These are phyloP conservation scores for Saturnia pavonia DNA, from an alignment of 2,888 invertebrate genomes.

Conservation along the genomic window DNA sequence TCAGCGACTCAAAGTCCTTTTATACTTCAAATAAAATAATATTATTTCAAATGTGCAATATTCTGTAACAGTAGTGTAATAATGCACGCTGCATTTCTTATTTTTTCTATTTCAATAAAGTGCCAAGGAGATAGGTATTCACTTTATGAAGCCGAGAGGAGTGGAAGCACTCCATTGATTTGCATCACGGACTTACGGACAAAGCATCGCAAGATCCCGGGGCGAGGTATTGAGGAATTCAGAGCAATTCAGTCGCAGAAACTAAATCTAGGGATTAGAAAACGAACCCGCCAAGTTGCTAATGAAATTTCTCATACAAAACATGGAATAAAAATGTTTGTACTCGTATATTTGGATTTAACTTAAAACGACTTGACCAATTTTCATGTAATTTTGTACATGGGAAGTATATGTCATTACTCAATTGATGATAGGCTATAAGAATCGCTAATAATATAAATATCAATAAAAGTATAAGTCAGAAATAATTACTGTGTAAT, in stretches of 20 bases:
- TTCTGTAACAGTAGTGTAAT: slow-evolving; percentile 32
- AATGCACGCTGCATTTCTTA: slow-evolving; percentile 39
- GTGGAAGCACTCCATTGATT: slow-evolving; percentile 62
- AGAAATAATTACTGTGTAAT: no score
- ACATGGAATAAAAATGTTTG: neutral
- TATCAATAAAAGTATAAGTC: no score
- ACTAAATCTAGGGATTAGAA: slow-evolving; percentile 63
- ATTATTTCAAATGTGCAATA: slow-evolving; percentile 42
- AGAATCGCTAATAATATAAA: no score
- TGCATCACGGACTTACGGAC: slow-evolving; percentile 61
- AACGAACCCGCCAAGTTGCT: slow-evolving; percentile 42
- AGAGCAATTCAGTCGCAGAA: slow-evolving; percentile 56
- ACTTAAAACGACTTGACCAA: no score
- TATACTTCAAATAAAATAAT: slow-evolving; percentile 45
- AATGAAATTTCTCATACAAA: slow-evolving; percentile 48
- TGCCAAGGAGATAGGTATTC: slow-evolving; percentile 52
- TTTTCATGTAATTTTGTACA: no score
- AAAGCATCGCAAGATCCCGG: slow-evolving; percentile 49
- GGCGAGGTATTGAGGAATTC: slow-evolving; percentile 46
- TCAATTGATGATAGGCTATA: no score
- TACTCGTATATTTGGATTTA: no score
- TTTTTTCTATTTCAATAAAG: slow-evolving; percentile 38
- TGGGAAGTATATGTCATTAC: no score
- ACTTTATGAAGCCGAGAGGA: slow-evolving; percentile 51
- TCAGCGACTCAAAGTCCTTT: slow-evolving; percentile 37